Evolutionary conservation across 2,797 vertebrate species (phyloP), one percentile per base, ranked within the genome.

Genomic region (Ciconia nigra): DNA sequence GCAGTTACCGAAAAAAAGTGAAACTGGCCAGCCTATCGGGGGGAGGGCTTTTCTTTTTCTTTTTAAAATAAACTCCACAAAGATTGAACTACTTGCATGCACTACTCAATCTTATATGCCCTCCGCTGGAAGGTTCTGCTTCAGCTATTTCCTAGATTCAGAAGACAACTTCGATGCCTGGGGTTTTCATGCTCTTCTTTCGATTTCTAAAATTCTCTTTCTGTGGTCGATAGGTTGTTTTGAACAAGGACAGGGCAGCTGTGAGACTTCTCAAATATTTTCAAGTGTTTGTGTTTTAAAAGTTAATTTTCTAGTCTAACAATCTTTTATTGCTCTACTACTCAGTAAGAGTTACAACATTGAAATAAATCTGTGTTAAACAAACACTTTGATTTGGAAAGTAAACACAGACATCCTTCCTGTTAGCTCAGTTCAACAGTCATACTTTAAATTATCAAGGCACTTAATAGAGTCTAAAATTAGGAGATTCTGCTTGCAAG

Each of bases 361-460:
- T 83, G 41, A 94, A 80, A 77, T 80, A 95, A 90, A 84, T 51
- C 54, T 70, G 51, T 41, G 69, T 92, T 96, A 95, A 96, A 83
- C 35, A 95, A 87, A 97, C 74, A 90, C 66, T 96, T 76, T 16
- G 22, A 79, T 85, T 89, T 39, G 71, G 41, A 87, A 92, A 82
- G 77, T 25, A 95, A 93, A 96, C 63, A 83, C 33, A 90, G 88
- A 25, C 80, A 37, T 46, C 46, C 19, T 29, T 87, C 72, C 83
- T 57, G 42, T 65, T 89, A 70, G 62, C 55, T 85, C 66, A 70
- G 69, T 41, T 84, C 89, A 79, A 49, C 1, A 81, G 24, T 35
- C 57, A 28, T 11, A 41, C n/a, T 62, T 52, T 20, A 58, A 80
- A 80, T 11, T 19, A 89, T 42, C 49, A 37, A 81, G 76, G 33